Percentiles rank a stretch among this genome's conserved stretches.
Evolutionary conservation across 2,888 invertebrate genomes (phyloP).

Genomic region (Colostygia pectinataria): DNA sequence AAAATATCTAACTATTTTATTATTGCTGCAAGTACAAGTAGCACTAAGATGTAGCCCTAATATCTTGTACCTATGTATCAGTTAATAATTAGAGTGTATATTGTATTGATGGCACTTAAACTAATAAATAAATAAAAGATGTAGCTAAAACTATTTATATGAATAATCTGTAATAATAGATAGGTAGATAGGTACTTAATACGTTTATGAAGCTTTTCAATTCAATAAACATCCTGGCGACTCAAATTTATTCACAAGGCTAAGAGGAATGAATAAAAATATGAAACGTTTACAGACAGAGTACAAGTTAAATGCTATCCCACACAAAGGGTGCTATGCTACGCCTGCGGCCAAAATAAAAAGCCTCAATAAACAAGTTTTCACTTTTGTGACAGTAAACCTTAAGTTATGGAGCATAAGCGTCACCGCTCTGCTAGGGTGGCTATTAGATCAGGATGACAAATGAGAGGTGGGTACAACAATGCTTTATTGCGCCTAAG

Average conservation of each 20-base stretch:
- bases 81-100: too few species aligned
- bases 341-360: constrained; percentile 57
- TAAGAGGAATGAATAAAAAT: constrained; percentile 32
- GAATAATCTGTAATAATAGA: too few species aligned
- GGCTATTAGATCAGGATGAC: constrained; percentile 71
- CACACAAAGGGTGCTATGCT: constrained; percentile 57
- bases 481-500: constrained; percentile 66
- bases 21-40: too few species aligned
- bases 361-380: constrained; percentile 63
- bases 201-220: neutral
- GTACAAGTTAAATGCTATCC: constrained; percentile 53
- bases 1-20: neutral
- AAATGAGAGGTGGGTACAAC: constrained; percentile 68
- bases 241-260: constrained; percentile 28
- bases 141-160: too few species aligned
- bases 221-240: constrained; percentile 14
- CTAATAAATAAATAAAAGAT: too few species aligned
- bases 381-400: constrained; percentile 67
- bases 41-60: too few species aligned
- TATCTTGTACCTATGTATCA: too few species aligned
- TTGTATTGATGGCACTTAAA: too few species aligned
- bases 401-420: constrained; percentile 68
- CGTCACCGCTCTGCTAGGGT: constrained; percentile 52
- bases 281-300: constrained; percentile 53
- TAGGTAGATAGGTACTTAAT: too few species aligned